A percentile compares a stretch with the other conserved stretches of the same genome.
Evolutionary conservation across 2,888 invertebrate genomes (phyloP).

Genomic region (Metellina segmentata): DNA sequence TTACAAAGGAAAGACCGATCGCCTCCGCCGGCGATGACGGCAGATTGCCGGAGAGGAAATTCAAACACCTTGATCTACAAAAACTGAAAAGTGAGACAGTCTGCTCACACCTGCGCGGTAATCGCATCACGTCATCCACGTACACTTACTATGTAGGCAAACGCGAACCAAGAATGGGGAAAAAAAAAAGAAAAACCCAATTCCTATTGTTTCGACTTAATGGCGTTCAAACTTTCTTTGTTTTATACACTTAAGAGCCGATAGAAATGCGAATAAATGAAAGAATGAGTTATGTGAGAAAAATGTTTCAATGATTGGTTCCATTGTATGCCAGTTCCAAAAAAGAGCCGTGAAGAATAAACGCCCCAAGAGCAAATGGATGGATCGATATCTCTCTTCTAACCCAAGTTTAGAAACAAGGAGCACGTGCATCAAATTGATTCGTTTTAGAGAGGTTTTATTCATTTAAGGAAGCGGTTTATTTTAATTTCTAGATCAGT

Average conservation of each 20-base stretch:
- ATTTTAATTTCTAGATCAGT: not conserved
- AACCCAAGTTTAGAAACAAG: not conserved
- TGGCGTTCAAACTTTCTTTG: conserved; percentile 38
- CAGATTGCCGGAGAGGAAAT: conserved; percentile 38
- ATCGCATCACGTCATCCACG: conserved; percentile 55
- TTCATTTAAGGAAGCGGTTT: not conserved
- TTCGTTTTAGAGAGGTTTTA: not conserved
- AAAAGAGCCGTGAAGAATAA: not conserved
- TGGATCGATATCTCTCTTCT: conserved; percentile 2
- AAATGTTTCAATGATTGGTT: conserved; percentile 7
- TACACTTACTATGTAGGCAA: not conserved
- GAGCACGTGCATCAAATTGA: not conserved
- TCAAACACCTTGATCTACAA: conserved; percentile 59
- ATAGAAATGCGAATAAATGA: conserved; percentile 35
- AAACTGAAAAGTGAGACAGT: conserved; percentile 50
- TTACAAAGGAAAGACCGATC: conserved; percentile 38
- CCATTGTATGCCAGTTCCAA: conserved; percentile 4
- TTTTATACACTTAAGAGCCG: conserved; percentile 16
- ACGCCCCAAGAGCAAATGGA: conserved; percentile 16
- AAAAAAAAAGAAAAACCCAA: not conserved
- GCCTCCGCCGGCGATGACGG: not conserved
- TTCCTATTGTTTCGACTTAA: conserved; percentile 54
- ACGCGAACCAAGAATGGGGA: not conserved
- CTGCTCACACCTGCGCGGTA: conserved; percentile 48
- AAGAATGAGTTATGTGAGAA: conserved; percentile 47